Percentiles rank a stretch among this genome's conserved stretches.
These are phyloP conservation scores for Pseudobourletiella spinata DNA, from an alignment of 1,140 invertebrate species.

Conservation along the genomic window DNA sequence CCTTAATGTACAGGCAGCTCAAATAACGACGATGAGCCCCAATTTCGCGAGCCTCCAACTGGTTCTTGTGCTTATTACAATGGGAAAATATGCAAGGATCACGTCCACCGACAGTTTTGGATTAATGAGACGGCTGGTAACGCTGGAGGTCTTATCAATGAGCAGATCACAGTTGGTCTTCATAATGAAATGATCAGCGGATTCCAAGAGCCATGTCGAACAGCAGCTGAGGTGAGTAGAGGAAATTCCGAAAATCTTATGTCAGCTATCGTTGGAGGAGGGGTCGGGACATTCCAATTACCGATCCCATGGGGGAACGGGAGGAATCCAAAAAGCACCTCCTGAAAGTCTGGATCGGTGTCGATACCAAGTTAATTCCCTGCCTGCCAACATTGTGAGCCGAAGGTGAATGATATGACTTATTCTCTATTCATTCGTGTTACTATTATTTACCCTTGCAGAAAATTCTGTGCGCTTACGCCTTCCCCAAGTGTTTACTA, in stretches of 20 bases:
- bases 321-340: too few species aligned
- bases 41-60: constrained; percentile 37
- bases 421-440: too few species aligned
- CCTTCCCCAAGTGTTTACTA: constrained; percentile 75
- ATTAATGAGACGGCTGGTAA: constrained; percentile 60
- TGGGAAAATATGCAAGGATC: constrained; percentile 75
- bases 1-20: background rate
- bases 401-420: too few species aligned
- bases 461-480: constrained; percentile 81
- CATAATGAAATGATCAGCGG: constrained; percentile 76
- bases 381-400: too few species aligned
- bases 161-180: constrained; percentile 66
- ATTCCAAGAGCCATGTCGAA: constrained; percentile 68
- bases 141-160: constrained; percentile 66
- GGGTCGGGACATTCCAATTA: too few species aligned
- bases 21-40: constrained; percentile 28
- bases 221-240: constrained; percentile 69
- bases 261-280: too few species aligned
- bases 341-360: too few species aligned
- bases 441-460: constrained; percentile 37
- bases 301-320: too few species aligned
- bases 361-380: too few species aligned
- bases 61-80: constrained; percentile 79
- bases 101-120: constrained; percentile 68
- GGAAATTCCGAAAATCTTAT: background rate